Base-by-base conservation (phyloP, 2,888 invertebrate species). In the Drosophila kuntzei region DNA sequence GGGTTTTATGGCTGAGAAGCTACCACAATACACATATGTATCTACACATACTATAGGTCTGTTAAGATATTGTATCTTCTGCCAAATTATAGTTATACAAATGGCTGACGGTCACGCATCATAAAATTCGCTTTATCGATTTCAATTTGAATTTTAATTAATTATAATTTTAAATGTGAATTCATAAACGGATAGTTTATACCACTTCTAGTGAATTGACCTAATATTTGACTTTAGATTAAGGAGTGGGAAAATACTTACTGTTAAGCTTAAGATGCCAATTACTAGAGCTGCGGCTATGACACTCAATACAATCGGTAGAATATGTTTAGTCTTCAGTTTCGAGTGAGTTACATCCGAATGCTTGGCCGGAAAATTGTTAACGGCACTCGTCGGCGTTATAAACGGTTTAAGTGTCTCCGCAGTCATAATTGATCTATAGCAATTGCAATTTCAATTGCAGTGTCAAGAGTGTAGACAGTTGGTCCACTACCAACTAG, bases 321-420 rank as follows among this genome's bases (percentile, higher is more conserved):
- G 55, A 43, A 88, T 63, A 46, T 89, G 76, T 49, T 85, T 87
- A 43, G 66, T 62, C 32, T 79, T 81, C 37, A 80, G 76, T 47
- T 79, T 79, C 54, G 81, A 66, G 46, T 79, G 74, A 32, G 72
- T 55, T 46, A 67, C 51, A 47, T 71, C 73, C 58, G 87, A 76
- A 39, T 85, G 89, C 71, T 83, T 83, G 65, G 89, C 79, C 83
- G 89, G 84, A 64, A 86, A 91, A 66, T 79, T 80, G 51, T 90
- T 89, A 69, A 72, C 89, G 79, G 49, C 85, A 75, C 89, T 89
- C 67, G 89, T 87, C 67, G 91, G 83, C 65, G 90, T 85, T 80
- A 92, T 91, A 74, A 92, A 92, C 60, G 92, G 92, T 64, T 91
- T 92, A 69, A 92, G 85, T 71, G 92, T 91, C 89, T 92, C 92